These are phyloP conservation scores for Tenthredo livida DNA, from an alignment of 2,888 invertebrate species.

Conservation along the genomic window DNA sequence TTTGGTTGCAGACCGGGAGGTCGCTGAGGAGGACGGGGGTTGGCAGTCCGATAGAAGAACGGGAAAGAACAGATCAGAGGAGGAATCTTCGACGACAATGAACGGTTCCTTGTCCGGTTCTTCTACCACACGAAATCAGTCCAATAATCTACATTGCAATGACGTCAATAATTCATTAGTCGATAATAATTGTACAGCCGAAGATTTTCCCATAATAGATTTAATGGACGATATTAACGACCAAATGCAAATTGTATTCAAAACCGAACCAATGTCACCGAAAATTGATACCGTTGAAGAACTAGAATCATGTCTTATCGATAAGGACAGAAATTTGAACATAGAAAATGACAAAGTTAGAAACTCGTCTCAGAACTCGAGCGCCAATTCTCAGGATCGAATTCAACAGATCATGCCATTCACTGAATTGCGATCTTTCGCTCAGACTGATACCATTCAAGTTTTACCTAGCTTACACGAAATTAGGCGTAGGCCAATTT, in stretches of 20 bases:
- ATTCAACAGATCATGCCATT: slow-evolving; percentile 45
- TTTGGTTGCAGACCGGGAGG: slow-evolving; percentile 78
- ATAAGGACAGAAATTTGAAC: slow-evolving; percentile 54
- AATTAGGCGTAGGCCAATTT: background rate
- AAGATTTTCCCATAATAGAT: slow-evolving; percentile 72
- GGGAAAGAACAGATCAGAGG: background rate
- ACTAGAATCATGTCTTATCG: slow-evolving; percentile 69
- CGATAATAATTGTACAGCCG: slow-evolving; percentile 55
- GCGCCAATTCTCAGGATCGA: background rate
- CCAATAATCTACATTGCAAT: background rate
- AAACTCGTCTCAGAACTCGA: background rate
- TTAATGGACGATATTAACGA: slow-evolving; percentile 73
- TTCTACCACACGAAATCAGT: background rate
- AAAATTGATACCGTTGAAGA: slow-evolving; percentile 66
- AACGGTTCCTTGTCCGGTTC: slow-evolving; percentile 9
- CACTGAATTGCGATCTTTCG: slow-evolving; percentile 60
- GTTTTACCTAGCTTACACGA: slow-evolving; percentile 33
- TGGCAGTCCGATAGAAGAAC: slow-evolving; percentile 69
- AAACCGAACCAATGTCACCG: slow-evolving; percentile 73
- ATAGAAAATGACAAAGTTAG: background rate
- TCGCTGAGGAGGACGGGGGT: slow-evolving; percentile 78
- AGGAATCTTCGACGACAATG: slow-evolving; percentile 2
- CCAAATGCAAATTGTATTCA: slow-evolving; percentile 72
- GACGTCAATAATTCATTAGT: background rate
- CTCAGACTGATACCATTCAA: slow-evolving; percentile 58